These are phyloP conservation scores for Chaetogeoica ovagalla DNA, from an alignment of 2,888 invertebrate species.

Conservation along the genomic window DNA sequence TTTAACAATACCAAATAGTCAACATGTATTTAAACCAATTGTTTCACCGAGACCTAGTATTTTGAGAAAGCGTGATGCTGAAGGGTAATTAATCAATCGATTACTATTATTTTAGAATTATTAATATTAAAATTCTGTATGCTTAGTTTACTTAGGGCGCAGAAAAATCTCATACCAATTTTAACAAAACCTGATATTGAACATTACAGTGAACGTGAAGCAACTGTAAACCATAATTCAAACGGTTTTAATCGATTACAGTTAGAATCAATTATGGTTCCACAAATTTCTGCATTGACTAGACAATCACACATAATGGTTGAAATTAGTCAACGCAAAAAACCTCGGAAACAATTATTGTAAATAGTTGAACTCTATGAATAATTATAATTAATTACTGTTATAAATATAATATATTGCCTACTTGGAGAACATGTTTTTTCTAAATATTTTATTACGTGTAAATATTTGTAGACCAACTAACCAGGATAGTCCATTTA, in stretches of 20 bases:
- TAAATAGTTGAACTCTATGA: slow-evolving; percentile 63
- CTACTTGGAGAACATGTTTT: neutral
- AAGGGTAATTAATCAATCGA: slow-evolving; percentile 63
- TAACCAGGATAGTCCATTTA: slow-evolving; percentile 41
- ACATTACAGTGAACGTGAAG: neutral
- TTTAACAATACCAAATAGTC: slow-evolving; percentile 39
- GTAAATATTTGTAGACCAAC: slow-evolving; percentile 11
- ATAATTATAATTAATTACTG: neutral
- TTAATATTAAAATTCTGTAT: slow-evolving; percentile 8
- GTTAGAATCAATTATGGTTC: slow-evolving; percentile 31
- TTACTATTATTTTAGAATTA: neutral
- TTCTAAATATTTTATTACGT: too few relatives aligned
- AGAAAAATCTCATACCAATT: slow-evolving; percentile 39
- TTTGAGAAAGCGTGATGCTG: slow-evolving; percentile 83
- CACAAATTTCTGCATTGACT: slow-evolving; percentile 30
- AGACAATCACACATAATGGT: slow-evolving; percentile 55
- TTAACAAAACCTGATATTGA: slow-evolving; percentile 9
- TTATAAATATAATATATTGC: neutral
- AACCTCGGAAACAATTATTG: slow-evolving; percentile 87
- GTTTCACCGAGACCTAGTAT: slow-evolving; percentile 80
- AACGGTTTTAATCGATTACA: slow-evolving; percentile 25
- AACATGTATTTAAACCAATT: slow-evolving; percentile 58
- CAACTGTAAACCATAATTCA: slow-evolving; percentile 5
- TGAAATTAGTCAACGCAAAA: slow-evolving; percentile 81
- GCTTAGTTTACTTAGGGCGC: slow-evolving; percentile 35